Percentiles rank a stretch among this genome's conserved stretches.
phyloP scores from a whole-genome alignment of 2,888 invertebrate genomes.

The Ephialtes manifestator region DNA sequence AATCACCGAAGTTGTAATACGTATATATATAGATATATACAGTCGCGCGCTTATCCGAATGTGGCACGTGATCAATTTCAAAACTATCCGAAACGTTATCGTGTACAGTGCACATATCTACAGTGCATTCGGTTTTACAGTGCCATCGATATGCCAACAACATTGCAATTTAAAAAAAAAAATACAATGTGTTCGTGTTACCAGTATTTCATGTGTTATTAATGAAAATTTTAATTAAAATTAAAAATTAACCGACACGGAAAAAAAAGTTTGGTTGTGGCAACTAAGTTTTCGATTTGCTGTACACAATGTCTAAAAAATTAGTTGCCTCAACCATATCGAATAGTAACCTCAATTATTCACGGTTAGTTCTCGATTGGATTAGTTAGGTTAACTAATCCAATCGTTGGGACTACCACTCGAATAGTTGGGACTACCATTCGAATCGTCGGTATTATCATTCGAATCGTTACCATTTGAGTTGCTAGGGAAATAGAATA shows the following conservation, averaged over 20 bases:
- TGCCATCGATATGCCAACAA: not conserved
- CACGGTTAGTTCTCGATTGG: no score
- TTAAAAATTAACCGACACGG: conserved; percentile 3
- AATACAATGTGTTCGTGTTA: not conserved
- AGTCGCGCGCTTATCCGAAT: conserved; percentile 59
- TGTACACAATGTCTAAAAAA: no score
- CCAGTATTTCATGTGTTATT: not conserved
- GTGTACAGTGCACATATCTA: not conserved
- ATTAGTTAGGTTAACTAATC: no score
- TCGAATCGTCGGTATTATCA: no score
- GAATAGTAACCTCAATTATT: no score
- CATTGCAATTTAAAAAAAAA: not conserved
- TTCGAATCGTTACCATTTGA: no score
- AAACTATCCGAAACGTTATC: conserved; percentile 44
- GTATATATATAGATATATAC: conserved; percentile 28
- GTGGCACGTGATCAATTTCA: conserved; percentile 65
- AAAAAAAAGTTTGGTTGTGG: no score
- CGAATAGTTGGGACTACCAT: no score
- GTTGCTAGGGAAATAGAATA: no score
- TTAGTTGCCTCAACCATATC: no score
- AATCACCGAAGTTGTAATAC: conserved; percentile 50
- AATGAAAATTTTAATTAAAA: not conserved
- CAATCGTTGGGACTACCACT: no score
- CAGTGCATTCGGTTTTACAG: not conserved
- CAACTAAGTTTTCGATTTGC: no score